A percentile compares a stretch with the other conserved stretches of the same genome.
Conservation (phyloP, 2,888 invertebrate genomes). For the Mythimna loreyi region DNA sequence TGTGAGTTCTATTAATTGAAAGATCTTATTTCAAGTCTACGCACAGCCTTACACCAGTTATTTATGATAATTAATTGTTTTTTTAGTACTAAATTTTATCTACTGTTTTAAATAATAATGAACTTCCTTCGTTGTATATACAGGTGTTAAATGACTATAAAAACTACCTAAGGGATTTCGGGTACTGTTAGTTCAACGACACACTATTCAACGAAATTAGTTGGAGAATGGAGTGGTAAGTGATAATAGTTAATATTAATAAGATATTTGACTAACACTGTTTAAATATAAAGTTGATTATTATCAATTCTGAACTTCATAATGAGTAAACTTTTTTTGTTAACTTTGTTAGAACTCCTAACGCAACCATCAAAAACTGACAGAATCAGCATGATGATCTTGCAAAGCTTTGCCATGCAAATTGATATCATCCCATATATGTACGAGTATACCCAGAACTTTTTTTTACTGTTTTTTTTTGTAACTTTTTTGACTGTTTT, state of each 20-base stretch:
- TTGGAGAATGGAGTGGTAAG: conserved; percentile 5
- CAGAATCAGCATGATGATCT: not conserved
- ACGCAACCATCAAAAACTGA: not conserved
- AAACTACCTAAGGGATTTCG: not conserved
- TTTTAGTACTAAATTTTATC: not conserved
- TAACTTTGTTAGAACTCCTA: not conserved
- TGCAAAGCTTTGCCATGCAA: not conserved
- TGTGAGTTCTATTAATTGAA: not conserved
- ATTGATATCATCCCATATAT: too few relatives aligned
- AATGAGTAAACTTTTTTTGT: not conserved
- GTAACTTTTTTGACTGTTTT: too few relatives aligned
- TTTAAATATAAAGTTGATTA: not conserved
- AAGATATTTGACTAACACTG: not conserved
- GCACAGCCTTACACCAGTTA: not conserved
- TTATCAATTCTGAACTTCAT: not conserved
- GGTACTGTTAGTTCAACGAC: not conserved
- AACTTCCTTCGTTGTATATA: not conserved
- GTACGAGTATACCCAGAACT: too few relatives aligned
- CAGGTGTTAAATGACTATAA: not conserved
- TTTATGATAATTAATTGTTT: not conserved
- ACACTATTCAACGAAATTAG: not conserved
- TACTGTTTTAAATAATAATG: conserved; percentile 1
- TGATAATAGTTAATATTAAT: not conserved
- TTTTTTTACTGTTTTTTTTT: too few relatives aligned
- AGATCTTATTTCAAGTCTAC: not conserved